Evolutionary conservation across 2,888 invertebrate genomes (phyloP).

Genomic region (Eupithecia subumbrata): DNA sequence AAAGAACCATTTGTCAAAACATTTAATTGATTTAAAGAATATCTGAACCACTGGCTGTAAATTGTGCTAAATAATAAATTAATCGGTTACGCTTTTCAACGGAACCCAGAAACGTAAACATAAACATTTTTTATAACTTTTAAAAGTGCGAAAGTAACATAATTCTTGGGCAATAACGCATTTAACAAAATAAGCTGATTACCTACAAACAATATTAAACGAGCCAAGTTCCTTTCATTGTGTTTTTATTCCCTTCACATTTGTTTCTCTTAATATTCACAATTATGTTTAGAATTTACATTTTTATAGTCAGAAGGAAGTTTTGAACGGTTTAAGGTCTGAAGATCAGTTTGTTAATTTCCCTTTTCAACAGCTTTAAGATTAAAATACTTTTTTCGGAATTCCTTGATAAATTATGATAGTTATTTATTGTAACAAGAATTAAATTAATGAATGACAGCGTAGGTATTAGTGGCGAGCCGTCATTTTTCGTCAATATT

Average conservation of each 20-base stretch:
- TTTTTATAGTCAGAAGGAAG: background rate
- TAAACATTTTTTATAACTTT: conserved; percentile 48
- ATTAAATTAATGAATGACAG: too few relatives aligned
- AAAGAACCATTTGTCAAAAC: too few relatives aligned
- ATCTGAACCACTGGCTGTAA: too few relatives aligned
- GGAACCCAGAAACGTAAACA: conserved; percentile 30
- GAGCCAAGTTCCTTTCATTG: conserved; percentile 55
- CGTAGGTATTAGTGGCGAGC: too few relatives aligned
- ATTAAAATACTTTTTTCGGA: too few relatives aligned
- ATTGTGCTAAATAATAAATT: background rate
- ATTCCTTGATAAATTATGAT: too few relatives aligned
- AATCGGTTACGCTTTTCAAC: background rate
- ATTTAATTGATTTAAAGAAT: too few relatives aligned
- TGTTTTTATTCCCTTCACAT: conserved; percentile 52
- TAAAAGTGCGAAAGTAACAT: conserved; percentile 50
- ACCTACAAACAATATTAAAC: conserved; percentile 49
- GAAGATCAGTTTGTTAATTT: background rate
- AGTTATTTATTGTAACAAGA: too few relatives aligned
- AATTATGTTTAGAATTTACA: conserved; percentile 2
- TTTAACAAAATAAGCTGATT: conserved; percentile 65
- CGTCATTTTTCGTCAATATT: too few relatives aligned
- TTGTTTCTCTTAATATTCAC: conserved; percentile 4
- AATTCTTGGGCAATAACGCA: conserved; percentile 59
- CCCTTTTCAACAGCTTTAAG: background rate
- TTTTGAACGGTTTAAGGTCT: background rate